Base-by-base conservation (phyloP, 1,140 invertebrate species). In the Thrips palmi region DNA sequence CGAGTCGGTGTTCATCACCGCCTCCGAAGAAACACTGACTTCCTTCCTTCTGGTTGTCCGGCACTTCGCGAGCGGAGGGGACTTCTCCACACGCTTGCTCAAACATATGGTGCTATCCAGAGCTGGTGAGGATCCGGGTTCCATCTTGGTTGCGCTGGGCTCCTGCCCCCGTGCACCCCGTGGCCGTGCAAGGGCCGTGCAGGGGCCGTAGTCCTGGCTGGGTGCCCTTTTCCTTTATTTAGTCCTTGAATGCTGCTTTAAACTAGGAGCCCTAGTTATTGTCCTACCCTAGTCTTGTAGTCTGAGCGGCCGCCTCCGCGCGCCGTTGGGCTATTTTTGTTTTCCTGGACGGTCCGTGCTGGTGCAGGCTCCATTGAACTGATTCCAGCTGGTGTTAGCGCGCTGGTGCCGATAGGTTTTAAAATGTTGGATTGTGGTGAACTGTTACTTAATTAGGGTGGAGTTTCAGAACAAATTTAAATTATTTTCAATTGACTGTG, bases 41-140 rank as follows among this genome's bases (percentile, higher is more conserved):
- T 17, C 27, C 29, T 18, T 21, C 11, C 38, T 31, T 22, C 6
- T 28, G 23, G 28, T 38, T 29, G 30, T n/a, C n/a, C n/a, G n/a
- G n/a, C n/a, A n/a, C n/a, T n/a, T n/a, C n/a, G n/a, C n/a, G n/a
- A n/a, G n/a, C n/a, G n/a, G n/a, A n/a, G n/a, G n/a, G n/a, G n/a
- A n/a, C n/a, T n/a, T n/a, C n/a, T n/a, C n/a, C n/a, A 14, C 4
- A 24, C 34, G 29, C 33, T 24, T 33, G 27, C 17, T n/a, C 40
- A 45, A 47, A 47, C 46, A 47, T 47, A 47, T 47, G 46, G 43
- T 47, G 46, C 46, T 47, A 40, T 39, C 39, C 38, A 36, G 41
- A 34, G 39, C 41, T 43, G 43, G 46, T 47, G 43, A 39, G 24
- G 18, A 10, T 2, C 19, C n/a, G 8, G 15, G 8, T 32, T 10